Percentiles rank a stretch among this genome's conserved stretches.
Evolutionary conservation across 1,140 invertebrate genomes (phyloP).

Genomic region (Bombus balteatus): DNA sequence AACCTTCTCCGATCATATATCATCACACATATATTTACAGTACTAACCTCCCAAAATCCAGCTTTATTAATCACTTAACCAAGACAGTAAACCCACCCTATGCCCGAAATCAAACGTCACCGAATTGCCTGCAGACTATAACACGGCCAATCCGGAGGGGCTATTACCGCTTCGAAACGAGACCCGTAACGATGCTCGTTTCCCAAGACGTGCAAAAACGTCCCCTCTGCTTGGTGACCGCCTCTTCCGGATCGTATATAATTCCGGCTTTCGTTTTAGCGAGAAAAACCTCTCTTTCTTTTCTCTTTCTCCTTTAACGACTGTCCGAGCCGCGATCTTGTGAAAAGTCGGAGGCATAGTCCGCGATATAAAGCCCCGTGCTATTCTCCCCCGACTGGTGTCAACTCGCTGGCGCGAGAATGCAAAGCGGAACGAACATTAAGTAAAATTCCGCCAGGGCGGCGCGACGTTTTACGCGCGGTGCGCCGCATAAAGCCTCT

Average conservation of each 20-base stretch:
- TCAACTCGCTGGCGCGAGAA: constrained; percentile 15
- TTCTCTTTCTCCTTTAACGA: background rate
- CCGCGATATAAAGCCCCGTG: constrained; percentile 56
- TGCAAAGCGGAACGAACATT: constrained; percentile 66
- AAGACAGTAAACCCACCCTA: background rate
- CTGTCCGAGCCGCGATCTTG: constrained; percentile 1
- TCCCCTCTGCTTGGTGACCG: background rate
- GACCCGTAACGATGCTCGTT: constrained; percentile 22
- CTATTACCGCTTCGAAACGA: background rate
- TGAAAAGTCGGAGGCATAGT: constrained; percentile 39
- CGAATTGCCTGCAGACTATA: background rate
- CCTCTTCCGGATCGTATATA: constrained; percentile 32
- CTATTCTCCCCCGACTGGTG: background rate
- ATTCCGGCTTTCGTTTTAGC: constrained; percentile 9
- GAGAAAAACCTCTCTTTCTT: background rate
- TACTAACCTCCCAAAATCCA: background rate
- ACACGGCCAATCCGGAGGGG: background rate
- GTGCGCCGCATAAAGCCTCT: constrained; percentile 71
- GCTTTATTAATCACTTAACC: background rate
- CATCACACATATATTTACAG: background rate
- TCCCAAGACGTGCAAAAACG: constrained; percentile 12
- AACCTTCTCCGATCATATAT: background rate
- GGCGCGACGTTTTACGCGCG: constrained; percentile 67
- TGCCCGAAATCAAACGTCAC: background rate
- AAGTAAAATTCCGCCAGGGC: constrained; percentile 56